phyloP scores from a whole-genome alignment of 2,797 vertebrate species.

The Philypnodon macrostomus region DNA sequence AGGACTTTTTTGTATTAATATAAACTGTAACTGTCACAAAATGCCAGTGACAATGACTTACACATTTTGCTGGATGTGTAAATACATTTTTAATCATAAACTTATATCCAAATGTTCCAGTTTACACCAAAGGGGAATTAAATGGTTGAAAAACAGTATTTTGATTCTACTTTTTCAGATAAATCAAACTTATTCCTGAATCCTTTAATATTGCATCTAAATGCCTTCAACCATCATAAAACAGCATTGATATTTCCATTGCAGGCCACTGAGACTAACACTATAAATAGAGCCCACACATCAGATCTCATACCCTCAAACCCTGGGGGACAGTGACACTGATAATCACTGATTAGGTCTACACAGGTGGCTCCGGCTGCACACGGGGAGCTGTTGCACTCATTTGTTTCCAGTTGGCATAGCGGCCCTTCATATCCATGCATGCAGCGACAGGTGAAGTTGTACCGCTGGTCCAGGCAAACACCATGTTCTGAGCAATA shows the following conservation, averaged over 20 bases:
- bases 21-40: too few relatives aligned
- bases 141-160: too few relatives aligned
- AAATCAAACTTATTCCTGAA: too few relatives aligned
- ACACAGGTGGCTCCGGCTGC: constrained; percentile 74
- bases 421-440: constrained; percentile 77
- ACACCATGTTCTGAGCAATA: constrained; percentile 73
- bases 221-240: not conserved
- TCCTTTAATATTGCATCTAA: too few relatives aligned
- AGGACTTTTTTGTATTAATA: too few relatives aligned
- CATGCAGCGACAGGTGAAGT: constrained; percentile 77
- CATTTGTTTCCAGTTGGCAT: constrained; percentile 79
- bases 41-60: too few relatives aligned
- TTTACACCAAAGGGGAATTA: too few relatives aligned
- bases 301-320: constrained; percentile 79
- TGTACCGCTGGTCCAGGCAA: constrained; percentile 71
- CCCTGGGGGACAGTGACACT: constrained; percentile 72
- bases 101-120: too few relatives aligned
- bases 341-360: constrained; percentile 75
- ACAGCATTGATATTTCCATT: constrained; percentile 6
- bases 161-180: too few relatives aligned
- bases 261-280: constrained; percentile 7
- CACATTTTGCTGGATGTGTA: too few relatives aligned
- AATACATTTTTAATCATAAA: too few relatives aligned
- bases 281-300: constrained; percentile 31
- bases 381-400: constrained; percentile 77